Evolutionary conservation across 2,888 invertebrate species (phyloP), one percentile per base, ranked within the genome.

Genomic region (Athripsodes cinereus): DNA sequence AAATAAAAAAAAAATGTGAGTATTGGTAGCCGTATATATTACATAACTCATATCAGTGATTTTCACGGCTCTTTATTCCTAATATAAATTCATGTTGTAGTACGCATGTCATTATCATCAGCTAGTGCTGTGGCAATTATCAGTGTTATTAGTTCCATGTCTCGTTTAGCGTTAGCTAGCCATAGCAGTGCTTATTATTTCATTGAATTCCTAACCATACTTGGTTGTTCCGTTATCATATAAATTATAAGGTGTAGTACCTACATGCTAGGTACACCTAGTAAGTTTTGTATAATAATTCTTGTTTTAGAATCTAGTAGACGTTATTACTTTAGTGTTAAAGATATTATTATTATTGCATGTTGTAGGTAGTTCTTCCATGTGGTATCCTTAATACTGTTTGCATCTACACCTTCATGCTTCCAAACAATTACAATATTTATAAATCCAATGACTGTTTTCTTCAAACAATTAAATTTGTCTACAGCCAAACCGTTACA

Each of bases 191-290:
- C 16, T 40, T 40, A 40, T 31, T n/a, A n/a, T 40, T 40, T 40
- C 40, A 40, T 40, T 40, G 16, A 40, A 40, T 40, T 40, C 40
- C 40, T 40, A 40, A 40, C 40, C 40, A 40, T 40, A 40, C 40
- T 16, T 13, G 40, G 40, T 40, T 13, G 40, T 40, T n/a, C 40
- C 40, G 40, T 40, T 40, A 40, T 13, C 40, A 16, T 40, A 40
- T 40, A 40, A 40, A 40, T 40, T 40, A 40, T 16, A 40, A 40
- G 40, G 16, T 40, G 40, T 16, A 13, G 2, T 8, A n/a, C n/a
- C n/a, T n/a, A n/a, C n/a, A 10, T 26, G 10, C 26, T 6, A 10
- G 3, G 26, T 26, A 26, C 26, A 26, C 26, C 5, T 8, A 40
- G 40, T 13, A 40, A 40, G 40, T 40, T 40, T 40, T 3, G 8